phyloP scores from a whole-genome alignment of 2,113 vertebrate genomes.

The Myiagra hebetior region DNA sequence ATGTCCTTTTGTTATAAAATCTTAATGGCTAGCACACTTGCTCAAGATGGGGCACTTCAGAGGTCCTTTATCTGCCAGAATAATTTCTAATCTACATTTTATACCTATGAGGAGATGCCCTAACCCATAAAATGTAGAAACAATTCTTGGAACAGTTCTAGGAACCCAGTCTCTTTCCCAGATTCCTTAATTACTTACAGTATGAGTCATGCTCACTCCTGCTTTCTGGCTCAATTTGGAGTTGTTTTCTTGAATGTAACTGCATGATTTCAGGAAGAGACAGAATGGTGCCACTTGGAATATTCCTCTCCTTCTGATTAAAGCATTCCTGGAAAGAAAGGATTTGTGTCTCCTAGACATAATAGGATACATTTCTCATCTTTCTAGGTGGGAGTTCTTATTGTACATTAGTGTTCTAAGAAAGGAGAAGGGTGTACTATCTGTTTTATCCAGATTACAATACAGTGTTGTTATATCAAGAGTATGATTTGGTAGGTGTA shows the following conservation, averaged over 20 bases:
- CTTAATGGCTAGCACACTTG: not conserved
- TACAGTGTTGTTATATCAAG: not conserved
- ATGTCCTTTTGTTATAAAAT: not conserved
- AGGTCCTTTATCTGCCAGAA: not conserved
- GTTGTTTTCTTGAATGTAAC: not conserved
- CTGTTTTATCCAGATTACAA: not conserved
- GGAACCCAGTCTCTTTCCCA: not conserved
- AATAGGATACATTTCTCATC: not conserved
- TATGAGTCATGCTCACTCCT: constrained; percentile 9
- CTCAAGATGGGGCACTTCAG: not conserved
- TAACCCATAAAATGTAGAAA: constrained; percentile 8
- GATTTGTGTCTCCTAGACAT: not conserved
- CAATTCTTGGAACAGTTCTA: constrained; percentile 5
- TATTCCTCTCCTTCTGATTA: not conserved
- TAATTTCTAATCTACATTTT: constrained; percentile 22
- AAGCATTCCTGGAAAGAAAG: constrained; percentile 35
- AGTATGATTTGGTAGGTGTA: not conserved
- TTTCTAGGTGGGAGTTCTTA: not conserved
- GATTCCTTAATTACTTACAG: not conserved
- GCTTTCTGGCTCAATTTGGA: not conserved
- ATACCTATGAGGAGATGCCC: constrained; percentile 24
- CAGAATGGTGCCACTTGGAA: not conserved
- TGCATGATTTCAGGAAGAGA: not conserved
- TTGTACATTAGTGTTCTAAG: not conserved
- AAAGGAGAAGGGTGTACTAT: not conserved